Evolutionary conservation across 1,140 invertebrate species (phyloP).

Genomic region (Anoplolepis gracilipes): DNA sequence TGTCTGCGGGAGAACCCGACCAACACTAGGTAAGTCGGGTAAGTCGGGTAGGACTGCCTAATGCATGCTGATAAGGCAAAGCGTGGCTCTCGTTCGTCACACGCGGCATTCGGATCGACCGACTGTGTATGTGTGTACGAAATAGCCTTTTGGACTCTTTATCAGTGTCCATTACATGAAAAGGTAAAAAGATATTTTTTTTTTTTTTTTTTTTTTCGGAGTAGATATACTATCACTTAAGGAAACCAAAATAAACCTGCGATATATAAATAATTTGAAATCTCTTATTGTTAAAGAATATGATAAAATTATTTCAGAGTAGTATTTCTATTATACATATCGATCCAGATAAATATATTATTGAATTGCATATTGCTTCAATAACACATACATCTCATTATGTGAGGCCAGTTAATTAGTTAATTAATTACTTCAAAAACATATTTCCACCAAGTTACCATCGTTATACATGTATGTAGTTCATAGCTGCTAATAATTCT

Average conservation of each 20-base stretch:
- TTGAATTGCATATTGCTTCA: background rate
- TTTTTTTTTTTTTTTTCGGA: background rate
- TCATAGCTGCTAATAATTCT: constrained; percentile 51
- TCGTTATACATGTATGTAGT: constrained; percentile 15
- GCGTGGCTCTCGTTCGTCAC: constrained; percentile 73
- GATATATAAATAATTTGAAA: background rate
- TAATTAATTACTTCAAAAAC: constrained; percentile 31
- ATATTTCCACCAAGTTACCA: constrained; percentile 27
- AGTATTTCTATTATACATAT: background rate
- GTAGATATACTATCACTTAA: background rate
- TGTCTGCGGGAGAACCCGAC: constrained; percentile 59
- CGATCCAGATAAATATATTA: constrained; percentile 3
- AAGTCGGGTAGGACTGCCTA: constrained; percentile 74
- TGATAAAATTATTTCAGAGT: constrained; percentile 19
- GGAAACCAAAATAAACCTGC: background rate
- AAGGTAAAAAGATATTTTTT: background rate
- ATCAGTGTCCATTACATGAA: background rate
- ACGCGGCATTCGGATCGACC: constrained; percentile 58
- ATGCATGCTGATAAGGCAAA: constrained; percentile 73
- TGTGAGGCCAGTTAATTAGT: background rate
- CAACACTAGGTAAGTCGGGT: constrained; percentile 70
- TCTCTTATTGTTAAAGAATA: background rate
- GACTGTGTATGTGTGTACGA: constrained; percentile 41
- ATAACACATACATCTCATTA: background rate
- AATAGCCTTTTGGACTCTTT: constrained; percentile 33